Evolutionary conservation across 2,113 vertebrate genomes (phyloP), one percentile per base, ranked within the genome.

Genomic region (Limnothrissa miodon): DNA sequence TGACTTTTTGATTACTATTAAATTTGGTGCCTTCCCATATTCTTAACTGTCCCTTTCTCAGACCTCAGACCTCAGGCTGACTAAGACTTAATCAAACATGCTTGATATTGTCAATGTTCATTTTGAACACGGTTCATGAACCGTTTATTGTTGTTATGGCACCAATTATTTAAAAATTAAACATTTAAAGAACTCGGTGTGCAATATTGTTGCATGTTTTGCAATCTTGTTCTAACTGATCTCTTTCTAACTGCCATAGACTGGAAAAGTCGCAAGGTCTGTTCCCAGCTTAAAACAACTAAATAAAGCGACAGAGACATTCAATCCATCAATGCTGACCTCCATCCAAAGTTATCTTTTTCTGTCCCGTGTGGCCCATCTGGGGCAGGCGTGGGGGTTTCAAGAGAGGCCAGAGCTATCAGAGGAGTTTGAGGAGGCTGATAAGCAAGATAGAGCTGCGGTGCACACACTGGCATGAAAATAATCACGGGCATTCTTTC

Each of bases 401-500:
- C 33, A 29, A 74, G 66, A 36, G 48, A 59, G 19, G 81, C 82
- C 78, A 82, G 45, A 78, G 42, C 62, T 46, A 79, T 79, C 29
- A 29, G 44, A 78, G 59, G 78, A 79, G 48, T 29, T 45, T 78
- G 62, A n/a, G 81, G 42, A 23, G 11, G 59, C 42, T 56, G 81
- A 39, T 78, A 79, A 82, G 39, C 23, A 70, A 42, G 56, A 83
- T 66, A 74, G 21, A 84, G 46, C 46, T 4, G 33, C 8, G 8
- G 39, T 29, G 13, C 42, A 19, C 15, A 33, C 33, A 17, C 62
- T 46, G 23, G 86, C 85, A 78, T 78, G 85, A 80, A 48, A 85
- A 66, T 83, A 87, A 90, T 90, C 86, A 74, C 66, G 36, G 29
- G 15, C 66, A 74, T 74, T 74, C 66, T 33, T 29, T 33, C 25